Evolutionary conservation across 1,140 invertebrate genomes (phyloP), one percentile per base, ranked within the genome.

Genomic region (Melitaea cinxia): DNA sequence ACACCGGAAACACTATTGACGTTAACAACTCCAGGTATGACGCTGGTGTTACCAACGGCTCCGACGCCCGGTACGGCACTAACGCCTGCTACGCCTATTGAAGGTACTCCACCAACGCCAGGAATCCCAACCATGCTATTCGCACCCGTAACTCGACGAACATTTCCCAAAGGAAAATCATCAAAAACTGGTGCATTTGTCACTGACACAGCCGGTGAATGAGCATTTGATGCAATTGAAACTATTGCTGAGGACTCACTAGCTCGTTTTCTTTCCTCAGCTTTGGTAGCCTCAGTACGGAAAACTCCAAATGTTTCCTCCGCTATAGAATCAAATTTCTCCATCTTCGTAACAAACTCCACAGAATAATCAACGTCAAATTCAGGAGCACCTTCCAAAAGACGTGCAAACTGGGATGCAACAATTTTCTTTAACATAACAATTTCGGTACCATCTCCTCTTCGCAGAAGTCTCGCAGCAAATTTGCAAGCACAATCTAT

Each of bases 401-500:
- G 92, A 76, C 95, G 93, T 15, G 94, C 77, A 73, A 98, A 92
- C 78, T 97, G 96, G 19, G 93, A 92, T 14, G 92, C 92, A 7
- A 98, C 95, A 4, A 95, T 91, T 75, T 95, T 94, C 79, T 96
- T 96, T 72, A 98, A 90, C 73, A 96, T 93, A 12, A 97, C 92
- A 66, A 98, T 94, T 87, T 98, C 97, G 0, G 95, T 93, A 24
- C 94, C 94, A 85, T 96, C 97, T 4, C 96, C 96, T 78, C 96
- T 94, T 52, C 96, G 94, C 35, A 97, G 82, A 9, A 98, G 91
- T 73, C 95, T 93, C 2, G 94, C 93, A 0, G 96, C 95, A 78
- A 97, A 98, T 72, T 95, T 95, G 72, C 95, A 96, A 14, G 96
- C 96, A 82, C 96, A 95, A 78, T 97, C 95, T 62, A 98, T 95